phyloP scores from a whole-genome alignment of 1,140 invertebrate genomes.

The Sitophilus oryzae region DNA sequence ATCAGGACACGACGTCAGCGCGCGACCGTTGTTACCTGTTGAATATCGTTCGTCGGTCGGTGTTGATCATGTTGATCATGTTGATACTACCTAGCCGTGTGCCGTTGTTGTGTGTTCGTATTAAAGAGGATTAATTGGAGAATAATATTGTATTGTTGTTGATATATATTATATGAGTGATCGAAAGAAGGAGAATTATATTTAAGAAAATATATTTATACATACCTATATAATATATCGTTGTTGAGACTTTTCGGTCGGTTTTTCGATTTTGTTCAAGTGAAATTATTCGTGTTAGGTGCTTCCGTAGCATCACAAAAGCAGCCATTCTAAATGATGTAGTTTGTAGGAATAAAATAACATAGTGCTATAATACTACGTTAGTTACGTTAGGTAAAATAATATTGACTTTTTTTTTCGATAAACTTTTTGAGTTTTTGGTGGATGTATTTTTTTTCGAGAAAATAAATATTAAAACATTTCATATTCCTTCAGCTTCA shows the following conservation, averaged over 20 bases:
- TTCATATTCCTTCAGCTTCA: too few relatives aligned
- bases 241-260: conserved; percentile 3
- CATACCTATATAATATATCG: neutral
- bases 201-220: neutral
- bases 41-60: neutral
- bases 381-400: too few relatives aligned
- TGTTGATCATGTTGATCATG: neutral
- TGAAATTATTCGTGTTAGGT: conserved; percentile 12
- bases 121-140: too few relatives aligned
- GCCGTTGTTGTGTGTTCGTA: too few relatives aligned
- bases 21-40: neutral
- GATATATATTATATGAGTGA: neutral
- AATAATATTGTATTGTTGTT: too few relatives aligned
- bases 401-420: too few relatives aligned
- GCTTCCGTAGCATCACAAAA: conserved; percentile 20
- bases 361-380: too few relatives aligned
- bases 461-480: too few relatives aligned
- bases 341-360: conserved; percentile 13
- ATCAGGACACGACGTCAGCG: neutral
- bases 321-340: conserved; percentile 24
- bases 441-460: too few relatives aligned
- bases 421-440: too few relatives aligned
- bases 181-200: neutral
- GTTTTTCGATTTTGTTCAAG: conserved; percentile 13
- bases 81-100: neutral